These are phyloP conservation scores for Hystrix brachyura DNA, from an alignment of 2,113 vertebrate species.

Conservation along the genomic window DNA sequence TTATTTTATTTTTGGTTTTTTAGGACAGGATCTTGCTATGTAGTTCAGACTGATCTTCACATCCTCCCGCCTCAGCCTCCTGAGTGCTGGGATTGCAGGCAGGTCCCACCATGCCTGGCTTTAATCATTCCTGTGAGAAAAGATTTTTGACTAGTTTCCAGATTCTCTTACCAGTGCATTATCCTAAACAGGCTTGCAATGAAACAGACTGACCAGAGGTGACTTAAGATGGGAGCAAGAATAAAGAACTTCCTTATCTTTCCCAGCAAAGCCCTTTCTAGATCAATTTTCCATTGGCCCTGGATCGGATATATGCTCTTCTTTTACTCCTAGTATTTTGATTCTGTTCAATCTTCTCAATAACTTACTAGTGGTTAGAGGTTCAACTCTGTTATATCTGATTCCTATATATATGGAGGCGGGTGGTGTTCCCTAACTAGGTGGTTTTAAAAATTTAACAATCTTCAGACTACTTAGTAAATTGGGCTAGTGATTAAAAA, in stretches of 20 bases:
- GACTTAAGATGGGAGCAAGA: neutral
- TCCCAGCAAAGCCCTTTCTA: neutral
- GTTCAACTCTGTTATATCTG: constrained; percentile 3
- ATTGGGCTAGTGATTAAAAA: neutral
- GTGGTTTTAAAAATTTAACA: constrained; percentile 29
- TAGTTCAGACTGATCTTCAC: neutral
- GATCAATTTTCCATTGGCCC: neutral
- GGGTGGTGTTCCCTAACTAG: neutral
- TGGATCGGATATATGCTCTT: neutral
- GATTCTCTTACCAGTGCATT: neutral
- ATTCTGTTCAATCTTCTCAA: constrained; percentile 12
- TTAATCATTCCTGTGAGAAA: constrained; percentile 13
- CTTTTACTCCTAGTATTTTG: neutral
- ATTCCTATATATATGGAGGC: neutral
- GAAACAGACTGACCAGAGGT: neutral
- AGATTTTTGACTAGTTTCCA: constrained; percentile 10
- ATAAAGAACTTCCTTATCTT: neutral
- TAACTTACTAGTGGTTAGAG: neutral
- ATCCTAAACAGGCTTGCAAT: neutral
- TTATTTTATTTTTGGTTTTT: neutral
- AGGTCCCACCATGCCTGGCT: neutral
- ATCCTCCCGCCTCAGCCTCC: neutral
- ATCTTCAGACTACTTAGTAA: constrained; percentile 1
- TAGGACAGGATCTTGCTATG: neutral
- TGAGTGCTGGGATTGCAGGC: no score